Percentiles rank a stretch among this genome's conserved stretches.
Conservation (phyloP, 1,140 invertebrate genomes). For the Magallana gigas region DNA sequence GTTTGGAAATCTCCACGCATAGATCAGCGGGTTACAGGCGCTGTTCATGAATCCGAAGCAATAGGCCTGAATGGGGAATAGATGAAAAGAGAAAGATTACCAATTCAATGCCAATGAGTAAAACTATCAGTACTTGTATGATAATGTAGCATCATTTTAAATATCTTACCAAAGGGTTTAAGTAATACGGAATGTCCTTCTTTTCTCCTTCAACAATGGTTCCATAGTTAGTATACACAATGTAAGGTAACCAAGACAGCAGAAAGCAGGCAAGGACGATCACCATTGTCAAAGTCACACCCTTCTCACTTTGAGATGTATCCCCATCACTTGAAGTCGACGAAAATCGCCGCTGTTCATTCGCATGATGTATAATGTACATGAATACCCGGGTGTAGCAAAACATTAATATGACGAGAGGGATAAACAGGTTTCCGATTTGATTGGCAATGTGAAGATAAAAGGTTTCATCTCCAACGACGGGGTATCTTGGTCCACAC, state of each 20-base stretch:
- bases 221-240: slow-evolving; percentile 75
- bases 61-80: slow-evolving; percentile 75
- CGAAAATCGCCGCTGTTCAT: slow-evolving; percentile 56
- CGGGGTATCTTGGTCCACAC: slow-evolving; percentile 79
- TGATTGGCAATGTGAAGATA: slow-evolving; percentile 74
- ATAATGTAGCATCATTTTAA: too few relatives aligned
- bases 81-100: not conserved
- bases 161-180: too few relatives aligned
- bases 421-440: slow-evolving; percentile 70
- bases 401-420: slow-evolving; percentile 77
- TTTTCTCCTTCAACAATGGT: slow-evolving; percentile 70
- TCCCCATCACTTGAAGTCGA: not conserved
- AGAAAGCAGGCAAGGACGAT: slow-evolving; percentile 79
- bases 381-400: slow-evolving; percentile 78
- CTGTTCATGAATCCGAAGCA: slow-evolving; percentile 79
- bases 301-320: slow-evolving; percentile 70
- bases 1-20: slow-evolving; percentile 78
- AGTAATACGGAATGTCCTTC: slow-evolving; percentile 58
- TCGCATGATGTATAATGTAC: slow-evolving; percentile 76
- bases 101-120: too few relatives aligned
- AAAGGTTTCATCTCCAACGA: slow-evolving; percentile 55
- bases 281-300: slow-evolving; percentile 78
- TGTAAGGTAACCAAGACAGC: slow-evolving; percentile 78
- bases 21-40: slow-evolving; percentile 80
- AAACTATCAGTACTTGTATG: too few relatives aligned